Evolutionary conservation across 2,888 invertebrate species (phyloP), one percentile per base, ranked within the genome.

Genomic region (Malachius bipustulatus): DNA sequence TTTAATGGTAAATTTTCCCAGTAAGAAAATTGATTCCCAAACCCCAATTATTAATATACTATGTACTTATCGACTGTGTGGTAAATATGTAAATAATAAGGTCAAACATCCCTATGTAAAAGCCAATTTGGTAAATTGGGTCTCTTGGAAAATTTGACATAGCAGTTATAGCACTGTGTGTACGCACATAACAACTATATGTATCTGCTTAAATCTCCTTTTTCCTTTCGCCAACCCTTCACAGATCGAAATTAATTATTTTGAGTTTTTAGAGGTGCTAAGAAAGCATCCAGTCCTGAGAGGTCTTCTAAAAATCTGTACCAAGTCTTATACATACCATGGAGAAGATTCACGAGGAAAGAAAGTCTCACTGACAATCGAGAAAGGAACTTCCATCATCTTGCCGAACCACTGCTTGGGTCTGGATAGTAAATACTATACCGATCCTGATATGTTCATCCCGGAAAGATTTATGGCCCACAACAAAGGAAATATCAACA

Each of bases 381-480:
- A 47, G 37, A 29, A 36, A 2, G 47, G 45, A 6, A 47, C 44
- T 10, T 15, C 43, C 2, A 32, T 50, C 4, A 30, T 45, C 10
- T 36, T 50, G 9, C 47, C 50, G 14, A 11, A 43, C 3, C 19
- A 40, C 9, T 44, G 35, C 4, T 34, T 50, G 8, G 48, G 48
- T 12, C 10, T 24, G 10, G 50, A 50, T 31, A 37, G 41, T 13
- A 39, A 42, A 24, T 47, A 44, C 34, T 50, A 28, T 30, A 41
- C 45, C 4, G 32, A 49, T 9, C 46, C 49, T 4, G 30, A 46
- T 4, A 19, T 19, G 16, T 50, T 43, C 36, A 39, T 43, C 28
- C 50, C 50, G 1, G 47, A 47, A 9, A 10, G 50, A 13, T 51
- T 49, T 45, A 42, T 42, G 2, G 47, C 48, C 2, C 54, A 52